Base-by-base conservation (phyloP, 2,797 vertebrate genomes). In the Diplodus puntazzo region DNA sequence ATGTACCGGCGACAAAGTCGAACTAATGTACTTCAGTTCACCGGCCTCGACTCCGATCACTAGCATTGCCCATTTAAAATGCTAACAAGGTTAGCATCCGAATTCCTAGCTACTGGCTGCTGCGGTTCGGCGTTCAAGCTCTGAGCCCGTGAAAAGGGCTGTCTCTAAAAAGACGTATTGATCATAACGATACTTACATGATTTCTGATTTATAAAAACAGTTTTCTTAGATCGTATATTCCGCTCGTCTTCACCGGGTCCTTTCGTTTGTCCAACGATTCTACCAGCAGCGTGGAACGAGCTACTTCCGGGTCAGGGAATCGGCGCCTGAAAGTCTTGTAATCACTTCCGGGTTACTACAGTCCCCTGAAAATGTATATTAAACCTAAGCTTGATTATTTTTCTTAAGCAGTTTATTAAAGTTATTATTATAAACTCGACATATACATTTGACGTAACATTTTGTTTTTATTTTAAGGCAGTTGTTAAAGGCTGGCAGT, bases 141-240 rank as follows among this genome's bases (percentile, higher is more conserved):
- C 11, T 39, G 2, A n/a, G 3, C 25, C 10, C 1, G 27, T 27
- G 3, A 49, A 61, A 7, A 2, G 0, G 48, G 0, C 0, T 1
- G 0, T 9, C 11, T 16, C 1, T 0, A 1, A 34, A 6, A 1
- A 49, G 1, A 3, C 0, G 0, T 3, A 1, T 1, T 12, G 3
- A 2, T 9, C 7, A 1, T 55, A 1, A 1, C 11, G 2, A 54
- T 43, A 92, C 93, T 88, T 69, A 94, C 93, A 94, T 94, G 63
- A 4, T 72, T 72, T 55, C 3, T 42, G 57, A 3, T 60, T 4
- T 10, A 11, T 62, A 14, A 59, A 69, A 42, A 58, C 13, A 1
- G 3, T 7, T 6, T n/a, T 25, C 10, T 61, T 1, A 60, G n/a
- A n/a, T 12, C 1, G 5, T 54, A 2, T 21, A 2, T 21, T 2